phyloP scores from a whole-genome alignment of 1,140 invertebrate species.

The Camponotus floridanus region DNA sequence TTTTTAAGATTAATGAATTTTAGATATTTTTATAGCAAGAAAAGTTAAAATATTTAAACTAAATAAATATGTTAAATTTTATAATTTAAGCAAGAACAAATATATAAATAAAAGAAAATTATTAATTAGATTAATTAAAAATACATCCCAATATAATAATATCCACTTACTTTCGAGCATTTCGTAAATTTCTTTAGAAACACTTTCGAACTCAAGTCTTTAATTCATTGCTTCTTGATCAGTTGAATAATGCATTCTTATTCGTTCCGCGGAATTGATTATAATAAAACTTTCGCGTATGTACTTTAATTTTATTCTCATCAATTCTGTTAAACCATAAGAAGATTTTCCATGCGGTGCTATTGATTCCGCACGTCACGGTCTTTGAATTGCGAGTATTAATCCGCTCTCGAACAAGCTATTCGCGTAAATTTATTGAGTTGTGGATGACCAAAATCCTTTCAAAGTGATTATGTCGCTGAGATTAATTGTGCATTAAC shows the following conservation, averaged over 20 bases:
- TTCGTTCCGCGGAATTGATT: constrained; percentile 22
- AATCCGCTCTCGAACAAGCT: constrained; percentile 13
- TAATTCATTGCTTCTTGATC: constrained; percentile 13
- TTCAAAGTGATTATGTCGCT: constrained; percentile 16
- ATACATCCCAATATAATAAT: background rate
- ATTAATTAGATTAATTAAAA: background rate
- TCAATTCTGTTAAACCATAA: constrained; percentile 10
- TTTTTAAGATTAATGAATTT: too few species aligned
- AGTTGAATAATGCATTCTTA: constrained; percentile 16
- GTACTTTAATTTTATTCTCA: background rate
- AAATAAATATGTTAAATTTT: background rate
- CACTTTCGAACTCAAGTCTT: background rate
- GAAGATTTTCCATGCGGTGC: background rate
- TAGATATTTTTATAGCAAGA: background rate
- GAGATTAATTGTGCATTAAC: constrained; percentile 40
- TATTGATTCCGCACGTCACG: background rate
- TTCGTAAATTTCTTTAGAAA: constrained; percentile 8
- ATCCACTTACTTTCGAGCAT: background rate
- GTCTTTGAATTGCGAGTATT: constrained; percentile 1
- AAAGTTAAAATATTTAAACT: background rate
- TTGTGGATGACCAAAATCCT: constrained; percentile 22
- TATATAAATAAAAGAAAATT: background rate
- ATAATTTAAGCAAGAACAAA: background rate
- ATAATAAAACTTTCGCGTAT: background rate
- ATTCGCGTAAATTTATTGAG: constrained; percentile 26